Base-by-base conservation (phyloP, 2,113 vertebrate species). In the Heliornis fulica region DNA sequence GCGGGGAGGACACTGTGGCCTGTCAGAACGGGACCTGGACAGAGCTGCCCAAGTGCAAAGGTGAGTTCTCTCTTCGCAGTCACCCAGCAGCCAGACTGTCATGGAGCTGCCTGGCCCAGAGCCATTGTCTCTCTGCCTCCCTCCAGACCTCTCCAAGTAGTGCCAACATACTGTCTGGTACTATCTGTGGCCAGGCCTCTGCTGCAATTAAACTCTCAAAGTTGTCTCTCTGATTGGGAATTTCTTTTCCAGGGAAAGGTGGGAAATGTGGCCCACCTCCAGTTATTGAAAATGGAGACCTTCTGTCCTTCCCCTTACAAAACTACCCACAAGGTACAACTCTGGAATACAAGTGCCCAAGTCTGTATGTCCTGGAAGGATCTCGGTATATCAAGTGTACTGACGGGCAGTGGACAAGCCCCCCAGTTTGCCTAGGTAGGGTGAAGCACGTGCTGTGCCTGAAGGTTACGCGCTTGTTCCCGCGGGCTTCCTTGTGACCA, bases 361-460 rank as follows among this genome's bases (percentile, higher is more conserved):
- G 3, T n/a, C 13, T 91, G 4, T 96, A 97, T 0, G 1, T 7
- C 29, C 23, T 97, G 78, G 2, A 96, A 78, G 96, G 96, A 79
- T 38, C 87, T 54, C 3, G 1, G 0, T 9, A 3, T 20, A 91
- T 96, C 45, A 87, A 7, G 8, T 96, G 96, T 57, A 18, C 0
- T 12, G 6, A 66, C 0, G 96, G 95, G 26, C 76, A 78, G 59
- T 97, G 95, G 96, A 59, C 96, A 54, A 34, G 1, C 3, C 89
- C 96, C 11, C 96, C 96, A 2, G 86, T 90, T 72, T 96, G 96
- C 36, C 38, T 90, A 17, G 89, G 96, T 96, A 94, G 8, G 93
- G 63, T 60, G 36, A 79, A 68, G 32, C 25, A 9, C 2, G 1
- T 64, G 36, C 65, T 59, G 38, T 11, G 36, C 25, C 40, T 57